Percentiles rank a stretch among this genome's conserved stretches.
Conservation (phyloP, 2,797 vertebrate genomes). For the Odontamblyopus rebecca region DNA sequence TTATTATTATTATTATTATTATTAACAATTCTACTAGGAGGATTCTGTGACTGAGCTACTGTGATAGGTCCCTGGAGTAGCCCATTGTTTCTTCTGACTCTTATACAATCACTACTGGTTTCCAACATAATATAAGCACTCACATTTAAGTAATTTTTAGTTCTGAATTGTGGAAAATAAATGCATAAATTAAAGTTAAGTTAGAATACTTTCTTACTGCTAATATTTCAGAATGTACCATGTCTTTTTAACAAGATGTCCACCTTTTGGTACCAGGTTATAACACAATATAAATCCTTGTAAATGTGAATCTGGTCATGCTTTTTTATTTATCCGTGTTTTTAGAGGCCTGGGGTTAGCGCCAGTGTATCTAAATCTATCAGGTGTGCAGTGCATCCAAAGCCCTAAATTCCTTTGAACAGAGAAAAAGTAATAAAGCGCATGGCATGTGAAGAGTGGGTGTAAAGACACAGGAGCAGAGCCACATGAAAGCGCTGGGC, state of each 20-base stretch:
- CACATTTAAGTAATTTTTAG: too few relatives aligned
- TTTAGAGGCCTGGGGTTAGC: conserved; percentile 19
- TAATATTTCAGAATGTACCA: conserved; percentile 28
- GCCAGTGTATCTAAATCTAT: conserved; percentile 44
- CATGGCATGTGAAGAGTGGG: conserved; percentile 35
- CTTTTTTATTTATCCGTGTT: conserved; percentile 12
- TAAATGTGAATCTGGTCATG: conserved; percentile 9
- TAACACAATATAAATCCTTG: conserved; percentile 23
- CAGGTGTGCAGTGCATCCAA: conserved; percentile 46
- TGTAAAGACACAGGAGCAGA: conserved; percentile 11
- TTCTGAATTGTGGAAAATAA: too few relatives aligned
- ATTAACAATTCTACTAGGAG: too few relatives aligned
- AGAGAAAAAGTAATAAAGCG: conserved; percentile 21
- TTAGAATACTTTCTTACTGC: not conserved
- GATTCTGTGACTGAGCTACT: too few relatives aligned
- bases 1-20: too few relatives aligned
- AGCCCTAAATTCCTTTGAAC: not conserved
- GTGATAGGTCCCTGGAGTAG: too few relatives aligned
- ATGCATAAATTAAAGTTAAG: not conserved
- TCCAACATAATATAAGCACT: too few relatives aligned
- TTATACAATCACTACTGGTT: too few relatives aligned
- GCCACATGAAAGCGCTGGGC: conserved; percentile 15
- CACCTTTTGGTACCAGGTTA: conserved; percentile 36
- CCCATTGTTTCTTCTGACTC: too few relatives aligned
- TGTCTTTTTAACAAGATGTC: conserved; percentile 36